Evolutionary conservation across 2,888 invertebrate genomes (phyloP), one percentile per base, ranked within the genome.

Genomic region (Baronia brevicornis): DNA sequence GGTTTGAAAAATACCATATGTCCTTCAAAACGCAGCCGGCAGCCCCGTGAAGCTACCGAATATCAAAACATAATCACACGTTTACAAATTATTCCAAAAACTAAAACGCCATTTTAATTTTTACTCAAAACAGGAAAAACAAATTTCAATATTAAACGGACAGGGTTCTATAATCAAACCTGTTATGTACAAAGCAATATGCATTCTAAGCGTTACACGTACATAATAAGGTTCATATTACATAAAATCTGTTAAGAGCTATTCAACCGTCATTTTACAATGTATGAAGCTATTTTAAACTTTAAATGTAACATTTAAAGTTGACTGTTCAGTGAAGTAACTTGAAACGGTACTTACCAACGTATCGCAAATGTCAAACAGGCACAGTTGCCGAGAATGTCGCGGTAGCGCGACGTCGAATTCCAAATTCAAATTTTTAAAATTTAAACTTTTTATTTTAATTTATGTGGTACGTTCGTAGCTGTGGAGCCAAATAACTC

Each of bases 281-380:
- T 12, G n/a, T 4, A 12, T n/a, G n/a, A 29, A 11, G n/a, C 4
- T 5, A 45, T 30, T 41, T 38, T 30, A 1, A 29, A 44, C 37
- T 21, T 26, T 47, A 38, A 3, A 0, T 0, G 0, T 1, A 2
- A 0, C 0, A 3, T 0, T 2, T 42, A 55, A 39, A 33, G 43
- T 44, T 40, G 5, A 44, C 30, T 44, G 43, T 43, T 5, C 7
- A 33, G 28, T 40, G 29, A 5, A 2, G 9, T 4, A 1, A 8
- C 17, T 12, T 24, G 25, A 31, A 44, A 51, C 39, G 46, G 48
- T 45, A 41, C 39, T 43, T 49, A 22, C 30, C 54, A 48, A 53
- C 59, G 55, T 55, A 58, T 45, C 35, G 41, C 35, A 55, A 65
- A 65, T 63, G 60, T 66, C 64, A 68, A 50, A 52, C 42, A 38